Evolutionary conservation across 1,140 invertebrate genomes (phyloP).

Genomic region (Triops longicaudatus): DNA sequence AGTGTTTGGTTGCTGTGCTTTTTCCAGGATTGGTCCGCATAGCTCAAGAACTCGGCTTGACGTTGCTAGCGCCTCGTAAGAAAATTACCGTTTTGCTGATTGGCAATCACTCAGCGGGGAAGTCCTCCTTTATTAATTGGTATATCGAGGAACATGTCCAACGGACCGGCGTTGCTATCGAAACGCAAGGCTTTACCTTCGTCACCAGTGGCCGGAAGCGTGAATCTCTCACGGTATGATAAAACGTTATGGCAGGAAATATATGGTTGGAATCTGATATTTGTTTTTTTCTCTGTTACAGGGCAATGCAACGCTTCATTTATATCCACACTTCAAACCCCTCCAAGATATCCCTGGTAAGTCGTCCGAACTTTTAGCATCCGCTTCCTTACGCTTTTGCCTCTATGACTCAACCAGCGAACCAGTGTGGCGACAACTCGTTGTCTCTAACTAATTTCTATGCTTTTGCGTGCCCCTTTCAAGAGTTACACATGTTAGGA

Average conservation of each 20-base stretch:
- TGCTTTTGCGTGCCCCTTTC: too few species aligned
- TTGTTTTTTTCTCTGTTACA: slow-evolving; percentile 36
- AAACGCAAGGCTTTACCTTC: slow-evolving; percentile 53
- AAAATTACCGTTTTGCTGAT: slow-evolving; percentile 52
- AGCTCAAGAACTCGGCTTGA: slow-evolving; percentile 44
- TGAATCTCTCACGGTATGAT: slow-evolving; percentile 47
- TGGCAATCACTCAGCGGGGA: slow-evolving; percentile 56
- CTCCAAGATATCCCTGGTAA: slow-evolving; percentile 47
- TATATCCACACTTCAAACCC: slow-evolving; percentile 53
- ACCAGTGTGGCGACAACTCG: too few species aligned
- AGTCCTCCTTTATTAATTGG: slow-evolving; percentile 58
- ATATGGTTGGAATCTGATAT: slow-evolving; percentile 14
- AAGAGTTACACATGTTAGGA: background rate
- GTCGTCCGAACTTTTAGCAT: slow-evolving; percentile 17
- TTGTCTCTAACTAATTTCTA: too few species aligned
- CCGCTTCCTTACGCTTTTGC: background rate
- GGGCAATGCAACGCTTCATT: slow-evolving; percentile 53
- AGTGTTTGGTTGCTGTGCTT: slow-evolving; percentile 25
- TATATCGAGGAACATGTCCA: slow-evolving; percentile 54
- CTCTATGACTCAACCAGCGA: too few species aligned
- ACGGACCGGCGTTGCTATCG: slow-evolving; percentile 53
- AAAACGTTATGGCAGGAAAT: slow-evolving; percentile 16
- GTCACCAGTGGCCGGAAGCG: slow-evolving; percentile 50
- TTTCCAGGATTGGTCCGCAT: slow-evolving; percentile 47
- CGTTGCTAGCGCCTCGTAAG: slow-evolving; percentile 48